These are phyloP conservation scores for Paramormyrops kingsleyae DNA, from an alignment of 2,113 vertebrate genomes.

Conservation along the genomic window DNA sequence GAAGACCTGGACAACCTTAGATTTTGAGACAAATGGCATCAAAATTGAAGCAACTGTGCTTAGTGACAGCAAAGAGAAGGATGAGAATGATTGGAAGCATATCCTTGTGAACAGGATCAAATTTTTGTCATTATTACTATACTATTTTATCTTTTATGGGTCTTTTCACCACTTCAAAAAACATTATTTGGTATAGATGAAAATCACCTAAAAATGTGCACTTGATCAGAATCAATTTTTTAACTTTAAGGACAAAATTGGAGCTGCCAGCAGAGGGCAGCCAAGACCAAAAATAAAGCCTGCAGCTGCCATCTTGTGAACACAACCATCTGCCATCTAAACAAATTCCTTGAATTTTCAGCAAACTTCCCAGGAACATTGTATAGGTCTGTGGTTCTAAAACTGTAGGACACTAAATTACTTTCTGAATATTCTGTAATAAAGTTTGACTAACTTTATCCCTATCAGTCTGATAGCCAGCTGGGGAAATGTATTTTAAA, in stretches of 20 bases:
- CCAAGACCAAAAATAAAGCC: background rate
- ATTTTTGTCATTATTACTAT: background rate
- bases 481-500: too few species aligned
- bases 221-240: background rate
- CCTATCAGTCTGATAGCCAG: too few species aligned
- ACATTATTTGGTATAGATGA: background rate
- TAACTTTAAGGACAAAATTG: background rate
- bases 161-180: background rate
- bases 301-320: background rate
- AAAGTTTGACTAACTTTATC: too few species aligned
- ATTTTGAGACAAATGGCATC: background rate
- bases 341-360: background rate
- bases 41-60: background rate
- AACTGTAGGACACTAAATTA: background rate
- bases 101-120: too few species aligned
- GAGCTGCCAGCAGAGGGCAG: background rate
- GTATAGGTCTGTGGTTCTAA: background rate
- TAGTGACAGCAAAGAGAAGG: background rate
- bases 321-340: background rate
- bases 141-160: background rate
- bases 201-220: background rate
- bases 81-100: background rate
- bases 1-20: too few species aligned
- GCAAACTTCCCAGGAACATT: background rate
- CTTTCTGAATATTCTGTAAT: too few species aligned